Conservation (phyloP, 1,140 invertebrate species). For the Diabrotica undecimpunctata region DNA sequence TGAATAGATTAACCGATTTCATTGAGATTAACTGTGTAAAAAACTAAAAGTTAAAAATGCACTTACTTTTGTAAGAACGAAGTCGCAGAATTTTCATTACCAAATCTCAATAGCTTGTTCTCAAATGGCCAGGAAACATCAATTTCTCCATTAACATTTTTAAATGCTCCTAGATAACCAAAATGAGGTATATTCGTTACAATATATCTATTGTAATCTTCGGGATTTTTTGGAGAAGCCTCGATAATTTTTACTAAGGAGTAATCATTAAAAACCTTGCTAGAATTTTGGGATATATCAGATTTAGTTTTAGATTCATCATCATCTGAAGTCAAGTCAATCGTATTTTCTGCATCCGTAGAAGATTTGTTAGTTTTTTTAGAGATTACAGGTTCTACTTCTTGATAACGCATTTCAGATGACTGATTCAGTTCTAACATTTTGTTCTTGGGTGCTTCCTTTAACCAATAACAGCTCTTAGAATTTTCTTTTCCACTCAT, state of each 20-base stretch:
- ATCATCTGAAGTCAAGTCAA: conserved; percentile 23
- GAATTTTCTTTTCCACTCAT: conserved; percentile 23
- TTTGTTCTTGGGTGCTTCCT: conserved; percentile 18
- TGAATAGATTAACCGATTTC: too few species aligned
- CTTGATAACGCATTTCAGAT: too few species aligned
- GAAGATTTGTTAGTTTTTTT: neutral
- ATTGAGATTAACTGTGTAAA: too few species aligned
- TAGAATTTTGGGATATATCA: neutral
- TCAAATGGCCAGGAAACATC: conserved; percentile 38
- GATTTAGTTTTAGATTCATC: neutral
- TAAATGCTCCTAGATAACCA: conserved; percentile 35
- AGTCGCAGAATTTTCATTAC: conserved; percentile 26
- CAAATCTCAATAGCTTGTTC: conserved; percentile 32
- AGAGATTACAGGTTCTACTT: neutral
- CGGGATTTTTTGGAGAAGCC: conserved; percentile 21
- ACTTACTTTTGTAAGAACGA: conserved; percentile 32
- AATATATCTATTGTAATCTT: conserved; percentile 27
- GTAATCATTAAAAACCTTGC: neutral
- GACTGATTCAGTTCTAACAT: neutral
- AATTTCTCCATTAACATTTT: conserved; percentile 23
- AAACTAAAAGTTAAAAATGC: too few species aligned
- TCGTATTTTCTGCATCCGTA: conserved; percentile 10
- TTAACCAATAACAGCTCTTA: conserved; percentile 25
- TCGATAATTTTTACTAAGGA: conserved; percentile 7
- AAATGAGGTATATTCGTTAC: conserved; percentile 38